Evolutionary conservation across 64 coral and sea anemone species (phyloP), one percentile per base, ranked within the genome.

Genomic region (Cladopsammia gracilis): DNA sequence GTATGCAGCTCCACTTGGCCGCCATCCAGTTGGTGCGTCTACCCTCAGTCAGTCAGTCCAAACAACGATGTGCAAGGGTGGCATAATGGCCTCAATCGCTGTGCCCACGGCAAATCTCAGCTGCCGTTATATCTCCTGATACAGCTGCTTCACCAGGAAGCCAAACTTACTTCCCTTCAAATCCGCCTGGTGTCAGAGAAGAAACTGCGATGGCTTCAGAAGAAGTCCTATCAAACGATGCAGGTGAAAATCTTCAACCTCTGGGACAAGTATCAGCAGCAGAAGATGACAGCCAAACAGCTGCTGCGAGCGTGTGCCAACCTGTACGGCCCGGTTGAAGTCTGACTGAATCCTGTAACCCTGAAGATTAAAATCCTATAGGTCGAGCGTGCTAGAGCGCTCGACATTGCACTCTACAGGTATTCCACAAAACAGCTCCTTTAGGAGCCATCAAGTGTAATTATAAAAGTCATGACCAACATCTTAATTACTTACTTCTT

Each of bases 151-250:
- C 48, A 71, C 25, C 47, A 66, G 12, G 71, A 86, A 67, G 58
- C 90, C 26, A 25, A 7, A 26, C 48, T 92, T 48, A 59, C 26
- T 26, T 57, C 90, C 18, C 56, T 86, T 25, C 71, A 92, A 26
- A 76, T 92, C 9, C 85, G 90, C 13, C 43, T 92, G 16, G 71
- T 76, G 25, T 92, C 90, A 23, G 79, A 92, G 64, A 71, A 71
- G 24, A 84, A 91, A 19, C 71, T 83, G 2, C 22, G 67, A 12
- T n/a, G 48, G 79, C 9, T 23, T 44, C 25, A 91, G 24, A 25
- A 52, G 34, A 54, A 0, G 70, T 15, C 18, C 11, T 90, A 90
- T 48, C 19, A n/a, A 34, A 25, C 49, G 46, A 9, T 19, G 20
- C 77, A 81, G 16, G 20, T 23, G 6, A 81, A 81, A n/a, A 34